Percentiles rank a stretch among this genome's conserved stretches.
Evolutionary conservation across 1,140 invertebrate species (phyloP).

Genomic region (Dendroctonus valens): DNA sequence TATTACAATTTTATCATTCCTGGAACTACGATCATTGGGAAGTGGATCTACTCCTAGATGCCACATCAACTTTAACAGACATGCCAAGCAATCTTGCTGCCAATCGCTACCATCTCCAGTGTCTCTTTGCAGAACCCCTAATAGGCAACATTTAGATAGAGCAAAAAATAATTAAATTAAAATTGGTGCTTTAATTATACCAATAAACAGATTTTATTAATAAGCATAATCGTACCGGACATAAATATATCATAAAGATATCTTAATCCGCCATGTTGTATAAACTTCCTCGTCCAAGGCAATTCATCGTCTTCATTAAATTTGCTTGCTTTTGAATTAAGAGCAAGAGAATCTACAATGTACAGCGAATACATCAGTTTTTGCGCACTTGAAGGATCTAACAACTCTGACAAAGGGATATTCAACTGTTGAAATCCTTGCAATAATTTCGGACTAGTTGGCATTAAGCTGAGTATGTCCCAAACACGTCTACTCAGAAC

Average conservation of each 20-base stretch:
- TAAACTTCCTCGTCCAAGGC: conserved; percentile 75
- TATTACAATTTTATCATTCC: conserved; percentile 47
- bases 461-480: conserved; percentile 89
- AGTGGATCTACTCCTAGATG: conserved; percentile 73
- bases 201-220: too few relatives aligned
- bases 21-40: conserved; percentile 48
- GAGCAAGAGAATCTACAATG: conserved; percentile 74
- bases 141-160: background rate
- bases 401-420: conserved; percentile 65
- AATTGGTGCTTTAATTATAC: background rate
- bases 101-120: conserved; percentile 79
- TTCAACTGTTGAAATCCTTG: conserved; percentile 77
- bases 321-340: conserved; percentile 32
- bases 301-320: conserved; percentile 37
- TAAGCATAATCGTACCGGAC: conserved; percentile 59
- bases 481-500: conserved; percentile 86
- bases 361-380: conserved; percentile 94
- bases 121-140: conserved; percentile 58
- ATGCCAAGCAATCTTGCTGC: conserved; percentile 91
- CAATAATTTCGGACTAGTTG: conserved; percentile 81
- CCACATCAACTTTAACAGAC: conserved; percentile 79
- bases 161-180: background rate
- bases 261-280: conserved; percentile 80
- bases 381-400: conserved; percentile 85
- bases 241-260: conserved; percentile 91